A percentile compares a stretch with the other conserved stretches of the same genome.
Conservation (phyloP, 2,113 vertebrate genomes). For the Erinaceus europaeus region DNA sequence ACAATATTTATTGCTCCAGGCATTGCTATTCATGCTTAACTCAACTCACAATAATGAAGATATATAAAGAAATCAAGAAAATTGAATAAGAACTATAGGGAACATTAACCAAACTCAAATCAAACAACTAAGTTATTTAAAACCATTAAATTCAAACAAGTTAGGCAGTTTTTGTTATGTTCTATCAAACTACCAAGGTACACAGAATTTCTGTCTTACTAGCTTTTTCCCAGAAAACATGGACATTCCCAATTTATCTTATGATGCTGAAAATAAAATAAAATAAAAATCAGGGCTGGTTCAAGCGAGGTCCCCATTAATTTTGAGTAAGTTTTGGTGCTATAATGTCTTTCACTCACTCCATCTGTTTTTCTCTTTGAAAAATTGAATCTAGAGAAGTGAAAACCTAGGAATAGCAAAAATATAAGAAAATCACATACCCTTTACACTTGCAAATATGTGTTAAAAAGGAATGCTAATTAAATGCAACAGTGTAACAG, state of each 20-base stretch:
- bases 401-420: too few relatives aligned
- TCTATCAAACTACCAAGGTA: background rate
- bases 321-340: too few relatives aligned
- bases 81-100: background rate
- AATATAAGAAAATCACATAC: background rate
- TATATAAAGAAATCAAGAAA: background rate
- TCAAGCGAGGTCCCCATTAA: too few relatives aligned
- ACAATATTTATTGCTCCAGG: background rate
- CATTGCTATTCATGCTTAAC: background rate
- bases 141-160: too few relatives aligned
- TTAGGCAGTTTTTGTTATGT: too few relatives aligned
- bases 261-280: background rate
- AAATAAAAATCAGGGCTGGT: too few relatives aligned
- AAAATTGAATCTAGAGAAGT: too few relatives aligned
- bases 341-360: too few relatives aligned
- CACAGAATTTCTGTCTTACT: background rate
- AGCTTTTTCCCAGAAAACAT: background rate
- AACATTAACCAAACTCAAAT: constrained; percentile 14
- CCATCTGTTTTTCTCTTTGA: too few relatives aligned
- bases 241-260: background rate
- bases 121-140: background rate
- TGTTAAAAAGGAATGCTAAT: background rate
- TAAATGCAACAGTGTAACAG: background rate
- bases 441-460: background rate
- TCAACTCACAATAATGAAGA: background rate